Base-by-base conservation (phyloP, 1,140 invertebrate species). In the Armadillidium nasatum region DNA sequence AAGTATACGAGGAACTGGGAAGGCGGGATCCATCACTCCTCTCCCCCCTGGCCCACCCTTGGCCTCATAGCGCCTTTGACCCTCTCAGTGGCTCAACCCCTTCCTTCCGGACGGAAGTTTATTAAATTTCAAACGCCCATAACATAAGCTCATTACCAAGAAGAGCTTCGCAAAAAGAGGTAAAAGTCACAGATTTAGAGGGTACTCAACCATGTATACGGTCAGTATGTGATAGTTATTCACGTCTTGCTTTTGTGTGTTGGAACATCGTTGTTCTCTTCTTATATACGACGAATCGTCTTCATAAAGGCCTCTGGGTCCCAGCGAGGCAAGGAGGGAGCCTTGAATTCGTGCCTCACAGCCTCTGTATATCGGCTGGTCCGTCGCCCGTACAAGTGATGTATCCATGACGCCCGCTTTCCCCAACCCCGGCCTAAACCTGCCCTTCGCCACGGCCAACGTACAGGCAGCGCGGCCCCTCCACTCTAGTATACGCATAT, bases 181-280 rank as follows among this genome's bases (percentile, higher is more conserved):
- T 19, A 60, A 33, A 60, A 19, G 50, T 19, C 50, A 60, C 50
- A 60, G 50, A 19, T 60, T 60, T 4, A 60, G 50, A 60, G 50
- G 50, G 50, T 60, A 67, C 73, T 60, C 73, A 78, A 81, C 80
- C 77, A 81, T 79, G 80, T 81, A 81, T 81, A 81, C 80, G 80
- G 80, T 81, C 76, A 75, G 77, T 78, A 81, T 81, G 80, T 81
- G 80, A 81, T 81, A 81, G 80, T 81, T 74, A 78, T 76, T 78
- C 74, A 78, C 76, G 77, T 81, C 75, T 81, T 81, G 80, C 77
- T 79, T 78, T 76, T 75, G 76, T 73, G 76, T 78, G 78, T 78
- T 78, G 80, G 78, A 60, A 21, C 68, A 70, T 70, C 23, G 19
- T 21, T 70, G 23, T 33, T 70, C 68, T 21, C 68, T 33, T 70